Conservation (phyloP, 2,113 vertebrate genomes). For the Ciconia boyciana region DNA sequence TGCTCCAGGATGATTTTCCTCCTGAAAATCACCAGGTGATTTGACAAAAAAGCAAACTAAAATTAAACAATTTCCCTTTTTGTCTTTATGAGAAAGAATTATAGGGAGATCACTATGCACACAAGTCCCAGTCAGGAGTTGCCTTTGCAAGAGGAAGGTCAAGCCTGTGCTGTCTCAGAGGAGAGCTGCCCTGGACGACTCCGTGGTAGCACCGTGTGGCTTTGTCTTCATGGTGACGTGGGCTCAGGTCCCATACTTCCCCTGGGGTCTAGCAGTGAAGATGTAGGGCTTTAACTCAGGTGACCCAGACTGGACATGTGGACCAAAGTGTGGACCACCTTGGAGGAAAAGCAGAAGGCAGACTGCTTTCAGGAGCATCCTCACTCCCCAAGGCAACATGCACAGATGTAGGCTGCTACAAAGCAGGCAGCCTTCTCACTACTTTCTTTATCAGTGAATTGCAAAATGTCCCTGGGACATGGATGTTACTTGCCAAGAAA, state of each 20-base stretch:
- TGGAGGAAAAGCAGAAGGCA: background rate
- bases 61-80: background rate
- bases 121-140: background rate
- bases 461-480: background rate
- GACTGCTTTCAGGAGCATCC: background rate
- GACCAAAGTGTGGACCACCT: background rate
- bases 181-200: background rate
- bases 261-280: background rate
- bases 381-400: background rate
- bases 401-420: background rate
- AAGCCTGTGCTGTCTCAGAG: background rate
- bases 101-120: background rate
- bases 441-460: background rate
- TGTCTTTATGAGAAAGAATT: background rate
- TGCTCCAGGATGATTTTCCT: background rate
- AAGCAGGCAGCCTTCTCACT: background rate
- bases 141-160: background rate
- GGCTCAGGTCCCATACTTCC: background rate
- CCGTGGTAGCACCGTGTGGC: rapidly evolving
- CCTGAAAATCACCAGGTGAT: background rate
- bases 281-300: background rate
- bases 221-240: background rate
- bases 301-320: background rate
- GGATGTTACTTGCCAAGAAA: background rate
- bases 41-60: background rate